phyloP scores from a whole-genome alignment of 1,140 invertebrate species.

The Heliconius eleuchia region DNA sequence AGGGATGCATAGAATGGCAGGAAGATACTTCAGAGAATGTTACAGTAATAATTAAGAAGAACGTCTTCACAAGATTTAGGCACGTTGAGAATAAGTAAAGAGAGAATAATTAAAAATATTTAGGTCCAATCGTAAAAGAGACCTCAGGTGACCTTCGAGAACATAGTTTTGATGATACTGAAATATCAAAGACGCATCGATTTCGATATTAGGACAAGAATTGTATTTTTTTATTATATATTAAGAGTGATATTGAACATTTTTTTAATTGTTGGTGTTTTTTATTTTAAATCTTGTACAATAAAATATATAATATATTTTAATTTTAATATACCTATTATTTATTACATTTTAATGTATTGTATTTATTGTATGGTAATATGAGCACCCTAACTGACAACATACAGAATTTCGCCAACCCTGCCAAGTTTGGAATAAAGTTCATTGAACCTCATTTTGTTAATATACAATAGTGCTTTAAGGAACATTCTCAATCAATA shows the following conservation, averaged over 20 bases:
- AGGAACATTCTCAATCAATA: background rate
- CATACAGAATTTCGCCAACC: slow-evolving; percentile 15
- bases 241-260: background rate
- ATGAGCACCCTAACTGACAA: slow-evolving; percentile 15
- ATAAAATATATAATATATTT: background rate
- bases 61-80: too few relatives aligned
- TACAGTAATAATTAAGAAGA: too few relatives aligned
- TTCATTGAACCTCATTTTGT: slow-evolving; percentile 16
- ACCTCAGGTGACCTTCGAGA: too few relatives aligned
- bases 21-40: too few relatives aligned
- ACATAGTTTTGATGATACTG: too few relatives aligned
- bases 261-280: too few relatives aligned
- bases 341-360: background rate
- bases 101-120: too few relatives aligned
- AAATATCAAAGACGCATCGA: background rate
- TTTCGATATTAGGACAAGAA: background rate
- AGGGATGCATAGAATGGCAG: too few relatives aligned
- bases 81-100: too few relatives aligned
- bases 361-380: background rate
- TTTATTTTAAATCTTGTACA: too few relatives aligned
- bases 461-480: slow-evolving; percentile 5
- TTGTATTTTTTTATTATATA: background rate
- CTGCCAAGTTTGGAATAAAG: slow-evolving; percentile 21
- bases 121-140: too few relatives aligned
- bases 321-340: background rate